Evolutionary conservation across 2,797 vertebrate species (phyloP), one percentile per base, ranked within the genome.

Genomic region (Rhabdomys pumilio): DNA sequence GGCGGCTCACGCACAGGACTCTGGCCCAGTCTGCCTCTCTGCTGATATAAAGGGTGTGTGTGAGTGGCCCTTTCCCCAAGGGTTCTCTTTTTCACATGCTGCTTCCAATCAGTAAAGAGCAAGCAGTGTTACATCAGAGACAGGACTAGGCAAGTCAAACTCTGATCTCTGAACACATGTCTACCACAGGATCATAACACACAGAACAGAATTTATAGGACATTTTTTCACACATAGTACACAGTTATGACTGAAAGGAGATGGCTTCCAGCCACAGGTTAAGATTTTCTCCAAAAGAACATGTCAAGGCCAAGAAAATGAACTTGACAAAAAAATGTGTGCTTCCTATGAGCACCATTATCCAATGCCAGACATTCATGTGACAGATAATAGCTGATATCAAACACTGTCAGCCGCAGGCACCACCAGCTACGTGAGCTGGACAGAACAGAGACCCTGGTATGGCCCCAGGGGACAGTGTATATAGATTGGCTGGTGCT

Each of bases 251-350:
- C n/a, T 81, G 50, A 90, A 59, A n/a, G 34, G 77, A 41, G 85
- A 34, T 79, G 17, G 57, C 55, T 94, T 50, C 89, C 90, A n/a
- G 89, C 93, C 88, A 80, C 82, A 61, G 31, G 93, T 96, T 92
- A 76, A 44, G 57, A 38, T 80, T 91, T 84, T 83, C 50, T 97
- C 93, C 84, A 75, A 76, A 94, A 73, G 82, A 72, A 50, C 82
- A 19, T 3, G 10, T 82, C 94, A 96, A 94, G 63, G 92, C 89
- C 76, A 72, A 59, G 61, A 76, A 79, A 3, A 93, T 87, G 97
- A 75, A 97, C 31, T 53, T 73, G 89, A 89, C 44, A 97, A 98
- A 97, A 98, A 97, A 98, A 97, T 65, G 63, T 19, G 85, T 93
- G 93, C 91, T 95, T 92, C 47, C 20, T 93, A 92, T 47, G 72